These are phyloP conservation scores for Malachius bipustulatus DNA, from an alignment of 2,888 invertebrate genomes.

Conservation along the genomic window DNA sequence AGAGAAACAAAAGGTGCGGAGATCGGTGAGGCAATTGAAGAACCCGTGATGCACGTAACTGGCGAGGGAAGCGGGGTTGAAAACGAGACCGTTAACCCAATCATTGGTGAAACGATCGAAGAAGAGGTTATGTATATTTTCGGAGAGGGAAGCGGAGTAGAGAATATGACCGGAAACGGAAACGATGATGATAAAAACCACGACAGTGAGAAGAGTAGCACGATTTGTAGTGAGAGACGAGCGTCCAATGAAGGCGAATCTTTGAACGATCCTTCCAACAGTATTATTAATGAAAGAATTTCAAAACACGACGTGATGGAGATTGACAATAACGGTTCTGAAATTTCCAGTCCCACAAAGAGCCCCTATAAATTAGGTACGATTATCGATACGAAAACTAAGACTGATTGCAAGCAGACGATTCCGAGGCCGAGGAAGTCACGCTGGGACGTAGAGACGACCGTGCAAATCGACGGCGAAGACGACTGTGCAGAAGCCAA, in stretches of 20 bases:
- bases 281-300: conserved; percentile 9
- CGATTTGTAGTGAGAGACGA: not conserved
- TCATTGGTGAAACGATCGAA: conserved; percentile 57
- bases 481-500: conserved; percentile 10
- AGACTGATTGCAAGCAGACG: conserved; percentile 24
- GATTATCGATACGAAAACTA: conserved; percentile 27
- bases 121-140: conserved; percentile 58
- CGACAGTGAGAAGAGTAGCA: not conserved
- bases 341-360: conserved; percentile 21
- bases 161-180: conserved; percentile 64
- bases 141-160: conserved; percentile 60
- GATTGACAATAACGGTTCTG: conserved; percentile 21
- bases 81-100: conserved; percentile 16
- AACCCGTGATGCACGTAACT: conserved; percentile 56
- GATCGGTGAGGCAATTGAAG: conserved; percentile 58
- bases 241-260: not conserved
- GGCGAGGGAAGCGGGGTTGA: conserved; percentile 46
- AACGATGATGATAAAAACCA: conserved; percentile 14
- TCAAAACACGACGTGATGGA: conserved; percentile 10
- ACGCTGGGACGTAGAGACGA: conserved; percentile 39
- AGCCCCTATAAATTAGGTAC: conserved; percentile 25
- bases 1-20: conserved; percentile 24
- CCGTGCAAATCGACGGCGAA: conserved; percentile 28
- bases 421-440: conserved; percentile 29
- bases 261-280: conserved; percentile 9